Percentiles rank a stretch among this genome's conserved stretches.
Evolutionary conservation across 2,888 invertebrate species (phyloP).

Genomic region (Platerodrilus igneus): DNA sequence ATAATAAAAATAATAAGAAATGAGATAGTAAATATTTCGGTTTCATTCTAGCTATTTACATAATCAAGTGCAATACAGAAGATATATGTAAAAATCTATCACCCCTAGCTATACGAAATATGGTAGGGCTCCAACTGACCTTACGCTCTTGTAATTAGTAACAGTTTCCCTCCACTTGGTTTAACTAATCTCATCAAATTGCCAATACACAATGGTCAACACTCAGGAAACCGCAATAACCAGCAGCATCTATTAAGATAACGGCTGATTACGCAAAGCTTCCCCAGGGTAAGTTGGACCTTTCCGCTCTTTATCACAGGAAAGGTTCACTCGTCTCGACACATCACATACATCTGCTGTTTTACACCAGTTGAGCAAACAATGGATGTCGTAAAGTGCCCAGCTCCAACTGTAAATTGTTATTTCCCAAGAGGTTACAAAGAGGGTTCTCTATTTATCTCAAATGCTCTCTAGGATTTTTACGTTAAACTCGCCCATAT

Average conservation of each 20-base stretch:
- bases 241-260: constrained; percentile 36
- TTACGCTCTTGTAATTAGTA: constrained; percentile 19
- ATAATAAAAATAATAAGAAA: too few relatives aligned
- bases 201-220: constrained; percentile 45
- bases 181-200: constrained; percentile 40
- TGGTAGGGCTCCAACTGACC: constrained; percentile 12
- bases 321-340: constrained; percentile 24
- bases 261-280: constrained; percentile 40
- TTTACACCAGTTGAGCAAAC: constrained; percentile 32
- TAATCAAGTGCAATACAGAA: too few relatives aligned
- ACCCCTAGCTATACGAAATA: too few relatives aligned
- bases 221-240: constrained; percentile 31
- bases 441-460: constrained; percentile 6
- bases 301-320: constrained; percentile 38
- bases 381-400: constrained; percentile 24
- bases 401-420: constrained; percentile 26
- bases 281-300: constrained; percentile 34
- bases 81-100: too few relatives aligned
- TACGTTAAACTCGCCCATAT: constrained; percentile 6
- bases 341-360: constrained; percentile 31
- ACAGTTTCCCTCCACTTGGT: constrained; percentile 17
- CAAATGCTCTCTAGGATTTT: constrained; percentile 6
- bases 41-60: too few relatives aligned
- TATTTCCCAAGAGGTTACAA: constrained; percentile 19
- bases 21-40: too few relatives aligned